These are phyloP conservation scores for Parochlus steinenii DNA, from an alignment of 2,888 invertebrate species.

Conservation along the genomic window DNA sequence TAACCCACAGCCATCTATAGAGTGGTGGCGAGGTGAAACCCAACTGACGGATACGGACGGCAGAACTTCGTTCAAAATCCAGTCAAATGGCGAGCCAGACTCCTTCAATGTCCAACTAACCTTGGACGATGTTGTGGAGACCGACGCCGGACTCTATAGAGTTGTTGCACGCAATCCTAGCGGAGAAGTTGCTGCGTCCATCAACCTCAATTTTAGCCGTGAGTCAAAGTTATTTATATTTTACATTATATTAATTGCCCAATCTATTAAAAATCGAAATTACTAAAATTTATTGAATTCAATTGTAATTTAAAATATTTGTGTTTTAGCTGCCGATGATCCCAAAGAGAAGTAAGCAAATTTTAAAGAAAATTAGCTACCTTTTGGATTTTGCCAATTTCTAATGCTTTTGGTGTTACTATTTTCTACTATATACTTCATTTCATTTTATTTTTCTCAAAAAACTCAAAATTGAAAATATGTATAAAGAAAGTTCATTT, in stretches of 20 bases:
- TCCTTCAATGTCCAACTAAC: constrained; percentile 84
- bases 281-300: constrained; percentile 10
- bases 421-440: too few relatives aligned
- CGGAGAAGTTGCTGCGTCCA: constrained; percentile 93
- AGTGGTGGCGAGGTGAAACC: constrained; percentile 82
- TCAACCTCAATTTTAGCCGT: constrained; percentile 97
- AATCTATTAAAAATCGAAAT: background rate
- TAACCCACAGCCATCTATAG: constrained; percentile 76
- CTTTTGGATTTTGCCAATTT: too few relatives aligned
- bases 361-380: constrained; percentile 2
- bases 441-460: too few relatives aligned
- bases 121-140: constrained; percentile 89
- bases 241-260: background rate
- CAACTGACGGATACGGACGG: constrained; percentile 59
- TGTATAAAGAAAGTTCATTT: too few relatives aligned
- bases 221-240: constrained; percentile 36
- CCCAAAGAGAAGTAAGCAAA: constrained; percentile 80
- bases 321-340: constrained; percentile 80
- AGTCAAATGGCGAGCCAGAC: constrained; percentile 64
- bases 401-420: too few relatives aligned
- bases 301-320: constrained; percentile 10
- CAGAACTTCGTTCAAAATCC: constrained; percentile 77
- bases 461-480: too few relatives aligned
- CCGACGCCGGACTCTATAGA: constrained; percentile 90
- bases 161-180: constrained; percentile 93